These are phyloP conservation scores for Steinernema carpocapsae DNA, from an alignment of 2,888 invertebrate genomes.

Conservation along the genomic window DNA sequence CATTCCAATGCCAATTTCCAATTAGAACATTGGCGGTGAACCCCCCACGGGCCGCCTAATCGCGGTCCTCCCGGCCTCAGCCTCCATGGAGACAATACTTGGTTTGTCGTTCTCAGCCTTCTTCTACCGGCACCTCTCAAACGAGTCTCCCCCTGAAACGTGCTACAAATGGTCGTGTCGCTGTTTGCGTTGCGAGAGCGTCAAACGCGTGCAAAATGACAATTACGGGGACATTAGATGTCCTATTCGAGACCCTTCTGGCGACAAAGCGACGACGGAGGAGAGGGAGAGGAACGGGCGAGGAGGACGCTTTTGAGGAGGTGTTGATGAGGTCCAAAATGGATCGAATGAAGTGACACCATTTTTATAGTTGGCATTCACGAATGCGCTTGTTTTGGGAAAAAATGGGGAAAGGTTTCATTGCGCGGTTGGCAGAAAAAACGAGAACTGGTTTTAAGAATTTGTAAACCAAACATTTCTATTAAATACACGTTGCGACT, in stretches of 20 bases:
- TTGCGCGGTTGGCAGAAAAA: too few species aligned
- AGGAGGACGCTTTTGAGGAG: conserved; percentile 18
- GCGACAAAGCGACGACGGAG: not conserved
- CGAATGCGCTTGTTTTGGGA: not conserved
- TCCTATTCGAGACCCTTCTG: conserved; percentile 7
- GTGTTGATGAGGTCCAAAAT: conserved; percentile 29
- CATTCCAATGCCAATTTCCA: conserved; percentile 33
- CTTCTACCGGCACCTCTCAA: too few species aligned
- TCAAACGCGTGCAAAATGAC: conserved; percentile 9
- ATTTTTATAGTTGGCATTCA: not conserved
- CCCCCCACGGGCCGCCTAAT: conserved; percentile 26
- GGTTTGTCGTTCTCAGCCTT: too few species aligned
- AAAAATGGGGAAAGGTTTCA: too few species aligned
- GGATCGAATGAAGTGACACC: not conserved
- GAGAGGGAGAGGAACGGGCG: not conserved
- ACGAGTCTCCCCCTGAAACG: not conserved
- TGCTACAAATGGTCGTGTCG: not conserved
- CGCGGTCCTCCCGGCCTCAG: not conserved
- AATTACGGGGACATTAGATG: conserved; percentile 10
- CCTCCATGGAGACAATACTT: too few species aligned
- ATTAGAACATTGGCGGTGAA: conserved; percentile 13
- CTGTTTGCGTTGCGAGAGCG: not conserved
- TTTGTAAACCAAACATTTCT: too few species aligned
- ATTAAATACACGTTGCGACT: too few species aligned
- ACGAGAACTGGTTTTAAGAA: too few species aligned